phyloP scores from a whole-genome alignment of 2,113 vertebrate species.

The Nansenia antarctica region DNA sequence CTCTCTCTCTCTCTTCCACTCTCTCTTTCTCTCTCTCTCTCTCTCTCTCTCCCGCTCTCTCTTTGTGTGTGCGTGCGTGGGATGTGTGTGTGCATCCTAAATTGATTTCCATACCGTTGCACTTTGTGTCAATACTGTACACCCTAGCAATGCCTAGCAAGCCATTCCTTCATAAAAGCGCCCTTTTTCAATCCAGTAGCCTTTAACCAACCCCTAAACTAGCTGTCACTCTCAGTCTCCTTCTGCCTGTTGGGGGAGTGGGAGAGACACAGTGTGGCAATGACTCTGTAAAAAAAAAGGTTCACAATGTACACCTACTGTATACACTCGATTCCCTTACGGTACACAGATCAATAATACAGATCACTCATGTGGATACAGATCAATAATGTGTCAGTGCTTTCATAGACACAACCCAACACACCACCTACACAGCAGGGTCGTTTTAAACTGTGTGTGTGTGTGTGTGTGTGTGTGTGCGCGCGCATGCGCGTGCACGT shows the following conservation, averaged over 20 bases:
- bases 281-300: neutral
- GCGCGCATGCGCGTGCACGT: no score
- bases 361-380: constrained; percentile 33
- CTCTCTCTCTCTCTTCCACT: neutral
- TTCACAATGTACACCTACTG: neutral
- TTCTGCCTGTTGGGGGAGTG: neutral
- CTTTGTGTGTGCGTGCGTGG: neutral
- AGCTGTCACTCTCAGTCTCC: neutral
- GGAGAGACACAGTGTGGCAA: neutral
- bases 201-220: neutral
- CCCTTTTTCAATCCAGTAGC: neutral
- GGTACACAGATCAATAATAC: constrained; percentile 30
- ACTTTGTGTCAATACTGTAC: neutral
- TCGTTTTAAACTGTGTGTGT: no score
- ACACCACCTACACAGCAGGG: no score
- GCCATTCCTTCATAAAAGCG: neutral
- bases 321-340: constrained; percentile 6
- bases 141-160: neutral
- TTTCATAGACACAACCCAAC: neutral
- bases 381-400: constrained; percentile 31
- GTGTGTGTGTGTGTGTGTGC: no score
- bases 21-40: neutral
- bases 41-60: neutral
- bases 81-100: neutral
- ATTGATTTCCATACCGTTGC: neutral